Evolutionary conservation across 2,888 invertebrate species (phyloP).

Genomic region (Cyrtodaria siliqua): DNA sequence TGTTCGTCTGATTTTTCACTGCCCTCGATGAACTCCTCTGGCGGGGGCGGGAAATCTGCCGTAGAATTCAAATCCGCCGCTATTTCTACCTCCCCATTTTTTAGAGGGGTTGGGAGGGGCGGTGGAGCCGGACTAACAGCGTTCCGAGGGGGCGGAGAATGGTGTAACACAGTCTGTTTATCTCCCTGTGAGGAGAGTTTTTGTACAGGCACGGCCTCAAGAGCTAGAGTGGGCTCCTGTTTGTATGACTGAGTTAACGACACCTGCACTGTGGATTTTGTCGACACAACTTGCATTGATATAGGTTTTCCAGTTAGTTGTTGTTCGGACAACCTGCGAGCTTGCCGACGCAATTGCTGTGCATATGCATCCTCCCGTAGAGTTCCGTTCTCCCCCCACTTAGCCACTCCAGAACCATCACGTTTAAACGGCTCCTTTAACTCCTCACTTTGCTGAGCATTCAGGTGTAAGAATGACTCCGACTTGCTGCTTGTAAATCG

Average conservation of each 20-base stretch:
- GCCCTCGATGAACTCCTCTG: slow-evolving; percentile 46
- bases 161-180: slow-evolving; percentile 18
- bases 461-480: slow-evolving; percentile 53
- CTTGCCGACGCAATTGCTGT: slow-evolving; percentile 78
- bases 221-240: slow-evolving; percentile 71
- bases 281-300: slow-evolving; percentile 67
- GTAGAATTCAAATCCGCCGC: slow-evolving; percentile 49
- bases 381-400: slow-evolving; percentile 70
- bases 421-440: slow-evolving; percentile 22
- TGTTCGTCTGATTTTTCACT: slow-evolving; percentile 14
- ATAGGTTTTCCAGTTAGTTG: slow-evolving; percentile 62
- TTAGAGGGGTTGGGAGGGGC: slow-evolving; percentile 69
- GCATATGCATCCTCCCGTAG: slow-evolving; percentile 77
- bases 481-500: slow-evolving; percentile 56
- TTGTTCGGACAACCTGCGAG: slow-evolving; percentile 82
- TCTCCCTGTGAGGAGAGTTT: slow-evolving; percentile 34
- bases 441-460: slow-evolving; percentile 27
- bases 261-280: slow-evolving; percentile 62
- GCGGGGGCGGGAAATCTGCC: slow-evolving; percentile 59
- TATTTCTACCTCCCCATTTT: slow-evolving; percentile 61
- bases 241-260: slow-evolving; percentile 73
- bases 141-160: slow-evolving; percentile 50
- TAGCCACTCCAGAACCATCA: slow-evolving; percentile 9
- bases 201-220: slow-evolving; percentile 72
- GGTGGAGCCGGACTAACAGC: slow-evolving; percentile 60